These are phyloP conservation scores for Amaurobius ferox DNA, from an alignment of 2,888 invertebrate genomes.

Conservation along the genomic window DNA sequence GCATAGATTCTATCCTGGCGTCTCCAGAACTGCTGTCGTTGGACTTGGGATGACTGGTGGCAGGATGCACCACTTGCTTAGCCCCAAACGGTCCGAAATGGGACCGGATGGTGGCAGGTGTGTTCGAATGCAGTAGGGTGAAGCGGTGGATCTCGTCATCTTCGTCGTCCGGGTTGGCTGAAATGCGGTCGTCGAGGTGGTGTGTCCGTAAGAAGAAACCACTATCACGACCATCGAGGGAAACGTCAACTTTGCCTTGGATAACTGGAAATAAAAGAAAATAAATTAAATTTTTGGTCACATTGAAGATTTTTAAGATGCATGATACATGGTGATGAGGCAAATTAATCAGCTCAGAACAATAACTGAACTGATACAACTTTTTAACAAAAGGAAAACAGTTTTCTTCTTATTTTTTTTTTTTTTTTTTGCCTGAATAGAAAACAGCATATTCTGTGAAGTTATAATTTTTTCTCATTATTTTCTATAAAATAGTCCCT, in stretches of 20 bases:
- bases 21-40: conserved; percentile 56
- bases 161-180: not conserved
- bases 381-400: no score
- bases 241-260: conserved; percentile 53
- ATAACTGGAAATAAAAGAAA: conserved; percentile 23
- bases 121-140: conserved; percentile 89
- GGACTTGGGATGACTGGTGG: conserved; percentile 78
- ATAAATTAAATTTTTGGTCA: not conserved
- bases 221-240: conserved; percentile 63
- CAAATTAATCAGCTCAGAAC: no score
- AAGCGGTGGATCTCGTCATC: conserved; percentile 62
- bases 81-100: conserved; percentile 96
- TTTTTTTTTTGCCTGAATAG: no score
- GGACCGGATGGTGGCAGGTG: conserved; percentile 92
- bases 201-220: conserved; percentile 64
- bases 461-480: no score
- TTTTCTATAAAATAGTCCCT: no score
- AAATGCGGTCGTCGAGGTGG: conserved; percentile 15
- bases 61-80: conserved; percentile 93
- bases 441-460: no score
- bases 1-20: conserved; percentile 57
- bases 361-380: no score
- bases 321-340: no score
- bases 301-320: no score
- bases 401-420: no score